A percentile compares a stretch with the other conserved stretches of the same genome.
phyloP scores from a whole-genome alignment of 2,888 invertebrate genomes.

The Hydriomena furcata region DNA sequence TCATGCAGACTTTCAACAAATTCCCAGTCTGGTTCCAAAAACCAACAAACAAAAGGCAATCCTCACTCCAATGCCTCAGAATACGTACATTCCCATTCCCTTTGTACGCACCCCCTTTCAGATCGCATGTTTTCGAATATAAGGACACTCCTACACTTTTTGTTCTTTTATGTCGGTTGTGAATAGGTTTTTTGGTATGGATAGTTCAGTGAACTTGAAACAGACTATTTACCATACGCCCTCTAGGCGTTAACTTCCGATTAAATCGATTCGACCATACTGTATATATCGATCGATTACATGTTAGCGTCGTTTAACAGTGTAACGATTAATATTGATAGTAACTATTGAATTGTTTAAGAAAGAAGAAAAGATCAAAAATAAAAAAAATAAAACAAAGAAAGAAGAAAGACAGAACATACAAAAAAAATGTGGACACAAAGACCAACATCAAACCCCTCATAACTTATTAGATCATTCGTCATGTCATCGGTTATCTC shows the following conservation, averaged over 20 bases:
- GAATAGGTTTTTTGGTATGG: conserved; percentile 40
- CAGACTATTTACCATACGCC: conserved; percentile 15
- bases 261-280: conserved; percentile 19
- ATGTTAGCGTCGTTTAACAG: no score
- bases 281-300: no score
- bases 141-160: conserved; percentile 46
- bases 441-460: no score
- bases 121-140: conserved; percentile 40
- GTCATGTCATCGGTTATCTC: no score
- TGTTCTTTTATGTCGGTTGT: conserved; percentile 32
- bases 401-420: no score
- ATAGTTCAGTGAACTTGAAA: conserved; percentile 38
- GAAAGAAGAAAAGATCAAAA: no score
- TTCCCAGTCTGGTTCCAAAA: conserved; percentile 17
- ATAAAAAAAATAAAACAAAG: no score
- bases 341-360: no score
- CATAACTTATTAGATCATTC: no score
- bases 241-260: conserved; percentile 13
- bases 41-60: conserved; percentile 45
- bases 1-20: conserved; percentile 16
- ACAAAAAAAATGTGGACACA: no score
- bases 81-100: conserved; percentile 53
- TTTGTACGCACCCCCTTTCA: conserved; percentile 46
- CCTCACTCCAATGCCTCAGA: conserved; percentile 57
- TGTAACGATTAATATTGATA: no score